Evolutionary conservation across 2,797 vertebrate genomes (phyloP).

Genomic region (Morelia viridis): DNA sequence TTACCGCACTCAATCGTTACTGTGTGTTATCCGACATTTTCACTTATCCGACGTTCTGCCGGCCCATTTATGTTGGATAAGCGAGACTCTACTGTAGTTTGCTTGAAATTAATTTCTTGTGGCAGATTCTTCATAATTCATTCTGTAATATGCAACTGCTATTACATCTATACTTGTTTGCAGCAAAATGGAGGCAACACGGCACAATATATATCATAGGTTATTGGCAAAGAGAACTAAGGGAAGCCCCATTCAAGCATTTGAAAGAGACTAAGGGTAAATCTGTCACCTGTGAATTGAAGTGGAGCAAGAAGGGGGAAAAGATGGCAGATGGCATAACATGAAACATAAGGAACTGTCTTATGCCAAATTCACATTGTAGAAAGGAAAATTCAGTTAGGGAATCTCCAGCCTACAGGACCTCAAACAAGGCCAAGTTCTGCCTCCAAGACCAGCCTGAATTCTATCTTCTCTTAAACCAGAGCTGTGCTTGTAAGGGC

Average conservation of each 20-base stretch:
- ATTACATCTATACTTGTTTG: not conserved
- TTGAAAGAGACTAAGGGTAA: not conserved
- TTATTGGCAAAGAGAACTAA: not conserved
- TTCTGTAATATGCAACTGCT: not conserved
- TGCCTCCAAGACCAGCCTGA: not conserved
- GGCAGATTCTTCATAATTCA: not conserved
- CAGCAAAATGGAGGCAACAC: not conserved
- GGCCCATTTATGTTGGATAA: too few relatives aligned
- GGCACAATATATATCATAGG: not conserved
- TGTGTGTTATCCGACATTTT: too few relatives aligned
- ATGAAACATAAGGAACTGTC: not conserved
- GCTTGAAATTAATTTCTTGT: not conserved
- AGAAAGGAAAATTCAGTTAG: not conserved
- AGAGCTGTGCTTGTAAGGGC: not conserved
- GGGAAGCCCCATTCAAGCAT: not conserved
- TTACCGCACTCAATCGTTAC: too few relatives aligned
- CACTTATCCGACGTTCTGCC: too few relatives aligned
- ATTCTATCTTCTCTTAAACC: not conserved
- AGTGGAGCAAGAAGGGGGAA: not conserved
- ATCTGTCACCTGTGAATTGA: not conserved
- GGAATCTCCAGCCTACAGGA: not conserved
- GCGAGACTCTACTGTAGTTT: not conserved
- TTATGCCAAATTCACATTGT: not conserved
- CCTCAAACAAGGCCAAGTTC: not conserved
- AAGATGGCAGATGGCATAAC: not conserved